phyloP scores from a whole-genome alignment of 2,113 vertebrate genomes.

The Myotis lucifugus region DNA sequence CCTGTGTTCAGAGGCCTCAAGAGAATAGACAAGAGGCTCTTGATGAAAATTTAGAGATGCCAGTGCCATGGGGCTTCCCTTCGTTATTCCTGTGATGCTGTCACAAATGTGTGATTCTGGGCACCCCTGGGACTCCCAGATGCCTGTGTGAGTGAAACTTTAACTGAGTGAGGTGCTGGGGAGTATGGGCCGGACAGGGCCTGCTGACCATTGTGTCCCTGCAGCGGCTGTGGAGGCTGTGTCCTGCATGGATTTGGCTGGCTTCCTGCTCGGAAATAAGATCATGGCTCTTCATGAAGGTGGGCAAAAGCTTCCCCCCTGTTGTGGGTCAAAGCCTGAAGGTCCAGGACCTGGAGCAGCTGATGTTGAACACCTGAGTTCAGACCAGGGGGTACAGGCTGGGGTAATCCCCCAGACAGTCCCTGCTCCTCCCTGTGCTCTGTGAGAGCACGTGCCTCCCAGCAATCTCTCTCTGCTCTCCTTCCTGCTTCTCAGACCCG shows the following conservation, averaged over 20 bases:
- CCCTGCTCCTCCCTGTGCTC: not conserved
- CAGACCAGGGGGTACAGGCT: rapidly evolving
- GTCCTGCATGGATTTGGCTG: constrained; percentile 94
- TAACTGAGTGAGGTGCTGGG: not conserved
- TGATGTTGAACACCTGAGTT: constrained; percentile 93
- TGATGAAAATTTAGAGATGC: too few species aligned
- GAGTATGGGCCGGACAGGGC: not conserved
- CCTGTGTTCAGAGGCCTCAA: not conserved
- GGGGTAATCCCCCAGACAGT: rapidly evolving
- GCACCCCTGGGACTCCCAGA: too few species aligned
- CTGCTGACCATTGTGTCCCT: not conserved
- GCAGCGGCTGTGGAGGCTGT: constrained; percentile 93
- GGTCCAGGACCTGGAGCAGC: constrained; percentile 95
- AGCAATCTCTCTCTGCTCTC: too few species aligned
- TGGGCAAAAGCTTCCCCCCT: constrained; percentile 93
- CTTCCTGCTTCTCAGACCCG: too few species aligned
- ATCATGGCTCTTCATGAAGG: constrained; percentile 96
- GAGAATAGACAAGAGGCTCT: not conserved
- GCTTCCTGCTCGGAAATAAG: constrained; percentile 95
- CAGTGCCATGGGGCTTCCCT: rapidly evolving
- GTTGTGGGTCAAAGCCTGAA: constrained; percentile 95
- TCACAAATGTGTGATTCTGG: too few species aligned
- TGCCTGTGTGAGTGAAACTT: too few species aligned
- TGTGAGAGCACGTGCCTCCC: rapidly evolving
- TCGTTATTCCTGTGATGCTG: too few species aligned